Evolutionary conservation across 2,888 invertebrate species (phyloP), one percentile per base, ranked within the genome.

Genomic region (Stenodema calcarata): DNA sequence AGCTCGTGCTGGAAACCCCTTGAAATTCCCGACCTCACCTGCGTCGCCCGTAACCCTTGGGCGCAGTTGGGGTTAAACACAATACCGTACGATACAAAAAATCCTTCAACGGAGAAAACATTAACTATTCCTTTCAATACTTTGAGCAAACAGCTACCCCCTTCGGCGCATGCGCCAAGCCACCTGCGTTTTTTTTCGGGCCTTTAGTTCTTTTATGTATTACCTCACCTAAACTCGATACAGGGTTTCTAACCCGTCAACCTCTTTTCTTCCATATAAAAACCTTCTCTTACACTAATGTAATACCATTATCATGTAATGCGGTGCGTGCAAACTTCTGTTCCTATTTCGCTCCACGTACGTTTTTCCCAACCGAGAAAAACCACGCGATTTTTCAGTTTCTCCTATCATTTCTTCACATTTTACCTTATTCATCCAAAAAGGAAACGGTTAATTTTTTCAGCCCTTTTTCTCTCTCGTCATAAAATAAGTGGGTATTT

Each of bases 111-210:
- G 47, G 35, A 82, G 82, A 69, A 80, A 82, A 82, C 82, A 82
- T 82, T 82, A 82, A 69, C 62, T 54, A 82, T 82, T 82, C 82
- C 69, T 82, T 82, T 82, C 82, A 69, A 69, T 82, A 41, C 82
- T 54, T 81, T 41, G 23, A 69, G 82, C 82, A 82, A 82, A 82
- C 69, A 82, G 82, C 62, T 82, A 50, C 80, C 78, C 78, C 42
- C n/a, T 78, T 62, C 27, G n/a, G 82, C 82, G 82, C 82, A 82
- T 82, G 82, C 82, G 82, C 82, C 69, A 7, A 16, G 50, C 80
- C 82, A 82, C 82, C 82, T 82, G 82, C 82, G 14, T 42, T 42
- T 78, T 42, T 78, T 44, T 12, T 44, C 23, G n/a, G n/a, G n/a
- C 23, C 11, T 62, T 35, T 35, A 0, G 76, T 18, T 23, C 47